A percentile compares a stretch with the other conserved stretches of the same genome.
These are phyloP conservation scores for Dendrolimus punctatus DNA, from an alignment of 1,140 invertebrate species.

Conservation along the genomic window DNA sequence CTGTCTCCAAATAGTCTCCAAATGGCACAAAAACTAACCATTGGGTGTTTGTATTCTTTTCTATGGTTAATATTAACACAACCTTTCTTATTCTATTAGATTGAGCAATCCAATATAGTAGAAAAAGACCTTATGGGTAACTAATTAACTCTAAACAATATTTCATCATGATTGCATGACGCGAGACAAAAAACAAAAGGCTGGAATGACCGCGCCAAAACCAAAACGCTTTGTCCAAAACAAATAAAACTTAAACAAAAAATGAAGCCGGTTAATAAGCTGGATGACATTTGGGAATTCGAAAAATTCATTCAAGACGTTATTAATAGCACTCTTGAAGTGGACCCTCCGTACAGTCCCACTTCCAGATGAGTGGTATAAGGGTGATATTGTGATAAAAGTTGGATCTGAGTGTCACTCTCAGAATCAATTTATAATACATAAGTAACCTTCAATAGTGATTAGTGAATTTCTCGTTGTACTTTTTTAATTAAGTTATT, in stretches of 20 bases:
- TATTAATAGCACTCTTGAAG: conserved; percentile 62
- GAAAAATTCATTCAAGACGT: conserved; percentile 64
- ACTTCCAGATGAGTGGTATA: too few relatives aligned
- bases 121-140: conserved; percentile 55
- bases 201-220: conserved; percentile 67
- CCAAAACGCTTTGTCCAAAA: conserved; percentile 59
- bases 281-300: conserved; percentile 71
- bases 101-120: conserved; percentile 33
- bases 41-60: too few relatives aligned
- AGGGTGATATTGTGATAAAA: too few relatives aligned
- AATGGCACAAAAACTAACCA: too few relatives aligned
- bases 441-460: too few relatives aligned
- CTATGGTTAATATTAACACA: too few relatives aligned
- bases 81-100: conserved; percentile 4
- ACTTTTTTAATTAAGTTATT: too few relatives aligned
- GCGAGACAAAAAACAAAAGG: conserved; percentile 64
- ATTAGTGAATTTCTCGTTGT: too few relatives aligned
- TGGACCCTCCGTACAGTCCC: conserved; percentile 23
- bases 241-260: conserved; percentile 66
- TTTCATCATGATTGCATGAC: conserved; percentile 63
- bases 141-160: conserved; percentile 70
- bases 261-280: conserved; percentile 69
- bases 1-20: too few relatives aligned
- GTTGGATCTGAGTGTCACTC: too few relatives aligned
- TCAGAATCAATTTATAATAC: too few relatives aligned